Conservation (phyloP, 1,140 invertebrate genomes). For the Paralvinella palmiformis region DNA sequence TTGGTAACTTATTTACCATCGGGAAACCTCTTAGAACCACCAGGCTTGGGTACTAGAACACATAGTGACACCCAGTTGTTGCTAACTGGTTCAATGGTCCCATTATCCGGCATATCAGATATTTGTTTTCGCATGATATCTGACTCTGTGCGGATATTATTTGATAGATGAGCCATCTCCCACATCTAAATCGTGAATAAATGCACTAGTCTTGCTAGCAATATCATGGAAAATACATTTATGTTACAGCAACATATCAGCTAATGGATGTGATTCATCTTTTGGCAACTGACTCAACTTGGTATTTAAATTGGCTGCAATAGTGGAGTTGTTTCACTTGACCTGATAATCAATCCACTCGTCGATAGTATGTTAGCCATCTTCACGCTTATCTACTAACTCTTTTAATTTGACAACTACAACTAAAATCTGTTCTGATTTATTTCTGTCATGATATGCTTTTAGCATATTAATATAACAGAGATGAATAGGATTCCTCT, state of each 20-base stretch:
- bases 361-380: too few relatives aligned
- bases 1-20: not conserved
- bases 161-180: not conserved
- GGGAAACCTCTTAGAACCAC: not conserved
- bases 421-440: too few relatives aligned
- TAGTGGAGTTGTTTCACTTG: not conserved
- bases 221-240: not conserved
- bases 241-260: not conserved
- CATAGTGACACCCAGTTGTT: not conserved
- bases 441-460: not conserved
- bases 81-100: not conserved
- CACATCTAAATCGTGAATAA: not conserved
- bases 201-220: not conserved
- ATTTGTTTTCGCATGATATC: not conserved
- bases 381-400: too few relatives aligned
- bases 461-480: not conserved
- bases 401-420: too few relatives aligned
- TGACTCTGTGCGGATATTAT: not conserved
- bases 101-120: not conserved
- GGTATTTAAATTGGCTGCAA: not conserved
- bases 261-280: not conserved
- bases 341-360: not conserved
- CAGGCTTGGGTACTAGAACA: not conserved
- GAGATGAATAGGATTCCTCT: not conserved
- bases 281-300: not conserved